Conservation (phyloP, 1,140 invertebrate genomes). For the Bombus superbus region DNA sequence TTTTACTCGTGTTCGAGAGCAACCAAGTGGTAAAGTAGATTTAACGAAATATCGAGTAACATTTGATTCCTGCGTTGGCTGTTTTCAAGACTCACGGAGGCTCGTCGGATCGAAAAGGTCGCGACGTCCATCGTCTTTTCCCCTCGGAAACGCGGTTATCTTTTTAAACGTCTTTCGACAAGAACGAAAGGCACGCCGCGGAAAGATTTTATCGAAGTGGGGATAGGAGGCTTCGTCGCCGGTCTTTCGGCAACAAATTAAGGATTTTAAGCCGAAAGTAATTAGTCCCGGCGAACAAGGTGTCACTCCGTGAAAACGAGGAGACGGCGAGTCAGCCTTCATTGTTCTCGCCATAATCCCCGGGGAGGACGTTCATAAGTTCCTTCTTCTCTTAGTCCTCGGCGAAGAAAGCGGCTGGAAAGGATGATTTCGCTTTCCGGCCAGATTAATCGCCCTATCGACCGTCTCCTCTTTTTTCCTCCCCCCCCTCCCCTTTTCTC, state of each 20-base stretch:
- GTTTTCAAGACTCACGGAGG: too few species aligned
- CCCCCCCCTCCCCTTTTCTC: not conserved
- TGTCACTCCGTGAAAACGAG: constrained; percentile 62
- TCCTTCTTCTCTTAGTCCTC: constrained; percentile 42
- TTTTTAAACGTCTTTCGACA: constrained; percentile 14
- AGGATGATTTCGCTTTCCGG: constrained; percentile 38
- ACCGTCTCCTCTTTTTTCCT: not conserved
- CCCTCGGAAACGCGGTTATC: constrained; percentile 24
- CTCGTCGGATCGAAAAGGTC: not conserved
- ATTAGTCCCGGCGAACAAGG: constrained; percentile 69
- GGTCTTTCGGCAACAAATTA: constrained; percentile 68
- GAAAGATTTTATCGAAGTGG: constrained; percentile 44
- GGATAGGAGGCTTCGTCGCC: not conserved
- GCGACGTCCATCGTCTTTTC: too few species aligned
- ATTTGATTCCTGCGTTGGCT: not conserved
- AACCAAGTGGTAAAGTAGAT: not conserved
- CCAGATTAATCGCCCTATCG: constrained; percentile 38
- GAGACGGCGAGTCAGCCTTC: constrained; percentile 61
- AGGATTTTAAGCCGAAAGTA: constrained; percentile 73
- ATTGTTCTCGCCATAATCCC: constrained; percentile 65
- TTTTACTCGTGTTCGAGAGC: not conserved
- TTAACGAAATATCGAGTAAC: not conserved
- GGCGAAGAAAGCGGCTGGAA: constrained; percentile 24
- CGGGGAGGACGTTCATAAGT: constrained; percentile 58
- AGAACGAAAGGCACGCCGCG: not conserved